Conservation (phyloP, 2,797 vertebrate species). For the Rachycentron canadum region DNA sequence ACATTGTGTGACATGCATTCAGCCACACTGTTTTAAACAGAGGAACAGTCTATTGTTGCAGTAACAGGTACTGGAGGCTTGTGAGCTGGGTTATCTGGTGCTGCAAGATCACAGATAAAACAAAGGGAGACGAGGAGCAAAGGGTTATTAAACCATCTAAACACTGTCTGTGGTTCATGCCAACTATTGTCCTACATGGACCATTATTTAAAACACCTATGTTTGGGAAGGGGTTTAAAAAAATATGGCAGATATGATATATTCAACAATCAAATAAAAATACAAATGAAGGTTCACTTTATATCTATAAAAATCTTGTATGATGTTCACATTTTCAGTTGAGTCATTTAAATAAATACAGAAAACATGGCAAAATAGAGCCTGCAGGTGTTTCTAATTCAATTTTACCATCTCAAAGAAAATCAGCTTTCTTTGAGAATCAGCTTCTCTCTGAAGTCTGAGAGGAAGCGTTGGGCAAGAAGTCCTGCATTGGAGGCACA, state of each 20-base stretch:
- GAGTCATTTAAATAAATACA: constrained; percentile 35
- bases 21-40: constrained; percentile 26
- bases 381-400: constrained; percentile 49
- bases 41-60: constrained; percentile 19
- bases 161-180: background rate
- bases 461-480: constrained; percentile 47
- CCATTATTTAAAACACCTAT: background rate
- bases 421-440: constrained; percentile 54
- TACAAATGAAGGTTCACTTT: background rate
- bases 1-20: constrained; percentile 34
- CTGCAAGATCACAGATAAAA: background rate
- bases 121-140: background rate
- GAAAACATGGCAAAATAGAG: constrained; percentile 46
- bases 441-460: constrained; percentile 62
- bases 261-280: background rate
- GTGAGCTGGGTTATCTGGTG: background rate
- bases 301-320: constrained; percentile 12
- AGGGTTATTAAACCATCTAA: background rate
- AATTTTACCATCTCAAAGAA: constrained; percentile 64
- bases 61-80: constrained; percentile 16
- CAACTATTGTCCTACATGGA: background rate
- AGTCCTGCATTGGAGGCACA: constrained; percentile 43
- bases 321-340: constrained; percentile 19
- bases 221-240: too few relatives aligned
- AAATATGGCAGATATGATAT: background rate